A percentile compares a stretch with the other conserved stretches of the same genome.
phyloP scores from a whole-genome alignment of 2,113 vertebrate species.

The Pterophyllum scalare region DNA sequence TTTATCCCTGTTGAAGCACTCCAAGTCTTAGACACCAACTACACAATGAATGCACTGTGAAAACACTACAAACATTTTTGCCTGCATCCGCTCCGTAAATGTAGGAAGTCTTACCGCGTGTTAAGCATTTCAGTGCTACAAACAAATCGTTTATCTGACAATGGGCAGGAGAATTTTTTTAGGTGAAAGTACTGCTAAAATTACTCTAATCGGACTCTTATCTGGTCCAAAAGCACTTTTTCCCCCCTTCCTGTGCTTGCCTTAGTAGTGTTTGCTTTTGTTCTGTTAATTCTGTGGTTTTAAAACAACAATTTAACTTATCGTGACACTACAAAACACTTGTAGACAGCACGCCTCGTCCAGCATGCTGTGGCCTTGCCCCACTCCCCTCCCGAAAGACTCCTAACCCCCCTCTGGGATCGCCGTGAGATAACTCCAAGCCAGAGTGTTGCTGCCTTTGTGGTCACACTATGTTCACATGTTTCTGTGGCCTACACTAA shows the following conservation, averaged over 20 bases:
- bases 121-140: slow-evolving; percentile 41
- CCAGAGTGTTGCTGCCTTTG: slow-evolving; percentile 72
- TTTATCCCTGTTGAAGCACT: slow-evolving; percentile 66
- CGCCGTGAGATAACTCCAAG: slow-evolving; percentile 30
- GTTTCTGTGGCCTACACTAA: slow-evolving; percentile 76
- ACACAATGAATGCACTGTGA: slow-evolving; percentile 77
- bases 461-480: slow-evolving; percentile 52
- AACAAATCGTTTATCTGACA: slow-evolving; percentile 40
- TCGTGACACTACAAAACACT: slow-evolving; percentile 44
- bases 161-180: slow-evolving; percentile 11
- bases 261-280: slow-evolving; percentile 50
- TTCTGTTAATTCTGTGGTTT: slow-evolving; percentile 39
- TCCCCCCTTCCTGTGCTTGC: slow-evolving; percentile 61
- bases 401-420: slow-evolving; percentile 17
- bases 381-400: slow-evolving; percentile 2
- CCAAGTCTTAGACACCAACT: slow-evolving; percentile 58
- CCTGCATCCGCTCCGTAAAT: slow-evolving; percentile 44
- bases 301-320: slow-evolving; percentile 31
- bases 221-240: slow-evolving; percentile 76
- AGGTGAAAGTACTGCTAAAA: slow-evolving; percentile 60
- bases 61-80: slow-evolving; percentile 45
- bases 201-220: slow-evolving; percentile 42
- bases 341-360: slow-evolving; percentile 33
- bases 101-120: slow-evolving; percentile 39
- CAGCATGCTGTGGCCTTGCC: slow-evolving; percentile 13